These are phyloP conservation scores for Clusia tigrina DNA, from an alignment of 2,888 invertebrate genomes.

Conservation along the genomic window DNA sequence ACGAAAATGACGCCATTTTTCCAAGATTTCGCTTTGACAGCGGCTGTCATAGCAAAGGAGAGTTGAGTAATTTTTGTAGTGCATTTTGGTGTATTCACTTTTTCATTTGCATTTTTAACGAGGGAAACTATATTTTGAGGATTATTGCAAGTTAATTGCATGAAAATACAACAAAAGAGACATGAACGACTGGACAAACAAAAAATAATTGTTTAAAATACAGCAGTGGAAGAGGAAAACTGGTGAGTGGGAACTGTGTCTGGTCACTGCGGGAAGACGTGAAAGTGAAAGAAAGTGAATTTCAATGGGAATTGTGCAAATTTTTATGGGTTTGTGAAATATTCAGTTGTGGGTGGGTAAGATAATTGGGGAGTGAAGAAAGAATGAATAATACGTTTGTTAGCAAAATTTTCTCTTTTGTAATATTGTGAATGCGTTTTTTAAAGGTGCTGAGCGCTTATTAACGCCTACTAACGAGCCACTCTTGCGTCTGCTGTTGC, in stretches of 20 bases:
- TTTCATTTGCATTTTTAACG: conserved; percentile 18
- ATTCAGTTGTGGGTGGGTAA: too few relatives aligned
- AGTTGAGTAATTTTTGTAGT: conserved; percentile 18
- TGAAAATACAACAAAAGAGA: background rate
- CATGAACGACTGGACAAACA: background rate
- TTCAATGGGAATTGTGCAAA: too few relatives aligned
- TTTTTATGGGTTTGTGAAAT: too few relatives aligned
- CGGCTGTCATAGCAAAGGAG: conserved; percentile 19
- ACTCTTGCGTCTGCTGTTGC: conserved; percentile 9
- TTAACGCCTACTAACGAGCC: conserved; percentile 12
- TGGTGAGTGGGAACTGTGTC: background rate
- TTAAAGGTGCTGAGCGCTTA: conserved; percentile 18
- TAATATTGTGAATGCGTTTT: conserved; percentile 10
- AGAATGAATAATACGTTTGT: background rate
- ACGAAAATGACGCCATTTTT: background rate
- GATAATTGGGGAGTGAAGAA: too few relatives aligned
- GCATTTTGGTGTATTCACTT: conserved; percentile 23
- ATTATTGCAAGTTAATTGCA: background rate
- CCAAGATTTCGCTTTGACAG: background rate
- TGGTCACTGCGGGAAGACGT: background rate
- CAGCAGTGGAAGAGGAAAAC: conserved; percentile 14
- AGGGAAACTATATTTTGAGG: background rate
- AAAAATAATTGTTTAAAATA: background rate
- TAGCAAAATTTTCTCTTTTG: background rate
- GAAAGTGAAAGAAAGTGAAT: too few relatives aligned